These are phyloP conservation scores for Apotomis betuletana DNA, from an alignment of 2,888 invertebrate genomes.

Conservation along the genomic window DNA sequence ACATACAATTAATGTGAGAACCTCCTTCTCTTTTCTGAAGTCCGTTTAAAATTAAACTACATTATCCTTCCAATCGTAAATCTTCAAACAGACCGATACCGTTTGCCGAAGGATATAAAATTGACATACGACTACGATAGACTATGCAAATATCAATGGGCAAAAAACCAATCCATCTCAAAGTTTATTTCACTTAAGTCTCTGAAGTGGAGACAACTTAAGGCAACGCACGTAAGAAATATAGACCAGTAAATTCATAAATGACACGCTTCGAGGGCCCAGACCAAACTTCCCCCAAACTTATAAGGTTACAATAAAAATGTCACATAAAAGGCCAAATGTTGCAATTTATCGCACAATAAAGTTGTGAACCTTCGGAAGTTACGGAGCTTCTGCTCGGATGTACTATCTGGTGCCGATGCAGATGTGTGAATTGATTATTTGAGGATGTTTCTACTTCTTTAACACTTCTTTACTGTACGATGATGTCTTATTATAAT, in stretches of 20 bases:
- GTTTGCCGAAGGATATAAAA: conserved; percentile 3
- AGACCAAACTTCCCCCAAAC: conserved; percentile 59
- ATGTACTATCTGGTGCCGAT: conserved; percentile 28
- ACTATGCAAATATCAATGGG: conserved; percentile 7
- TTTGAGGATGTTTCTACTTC: background rate
- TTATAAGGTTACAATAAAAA: conserved; percentile 72
- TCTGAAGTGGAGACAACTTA: conserved; percentile 31
- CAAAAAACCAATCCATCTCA: conserved; percentile 10
- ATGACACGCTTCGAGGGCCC: conserved; percentile 63
- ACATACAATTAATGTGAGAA: too few relatives aligned
- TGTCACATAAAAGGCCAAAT: conserved; percentile 61
- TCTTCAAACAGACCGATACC: background rate
- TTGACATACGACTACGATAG: conserved; percentile 3
- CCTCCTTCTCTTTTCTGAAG: too few relatives aligned
- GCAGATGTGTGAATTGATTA: conserved; percentile 15
- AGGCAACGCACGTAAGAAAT: conserved; percentile 55
- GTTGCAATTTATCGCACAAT: conserved; percentile 63
- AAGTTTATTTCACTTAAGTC: conserved; percentile 34
- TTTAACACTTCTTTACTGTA: too few relatives aligned
- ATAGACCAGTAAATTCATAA: conserved; percentile 70
- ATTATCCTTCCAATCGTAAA: too few relatives aligned
- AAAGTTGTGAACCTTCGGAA: conserved; percentile 50
- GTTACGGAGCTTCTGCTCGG: conserved; percentile 33
- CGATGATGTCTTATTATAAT: too few relatives aligned
- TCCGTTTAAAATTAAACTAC: too few relatives aligned